These are phyloP conservation scores for Mactromeris polynyma DNA, from an alignment of 2,888 invertebrate species.

Conservation along the genomic window DNA sequence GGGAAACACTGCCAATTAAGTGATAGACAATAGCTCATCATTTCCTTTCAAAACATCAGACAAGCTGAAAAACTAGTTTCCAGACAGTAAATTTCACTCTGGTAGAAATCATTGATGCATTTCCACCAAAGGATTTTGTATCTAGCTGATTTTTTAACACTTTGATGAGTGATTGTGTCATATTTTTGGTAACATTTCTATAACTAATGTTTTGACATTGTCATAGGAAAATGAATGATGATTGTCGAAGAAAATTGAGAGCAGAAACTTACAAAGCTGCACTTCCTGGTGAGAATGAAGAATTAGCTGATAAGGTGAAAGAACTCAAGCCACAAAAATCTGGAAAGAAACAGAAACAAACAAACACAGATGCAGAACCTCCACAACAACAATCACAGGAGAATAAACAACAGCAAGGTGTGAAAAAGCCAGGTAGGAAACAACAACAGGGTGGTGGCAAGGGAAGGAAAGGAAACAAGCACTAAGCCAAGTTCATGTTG, in stretches of 20 bases:
- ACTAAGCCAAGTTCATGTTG: not conserved
- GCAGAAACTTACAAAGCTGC: slow-evolving; percentile 46
- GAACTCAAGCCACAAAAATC: slow-evolving; percentile 29
- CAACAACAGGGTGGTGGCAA: not conserved
- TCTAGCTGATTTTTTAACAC: too few species aligned
- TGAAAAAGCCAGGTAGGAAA: too few species aligned
- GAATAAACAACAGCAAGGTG: slow-evolving; percentile 6
- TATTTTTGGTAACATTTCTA: too few species aligned
- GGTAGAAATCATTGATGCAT: too few species aligned
- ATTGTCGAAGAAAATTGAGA: slow-evolving; percentile 31
- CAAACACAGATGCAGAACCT: slow-evolving; percentile 7
- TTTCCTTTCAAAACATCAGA: too few species aligned
- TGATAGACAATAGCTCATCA: too few species aligned
- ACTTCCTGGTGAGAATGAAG: slow-evolving; percentile 10
- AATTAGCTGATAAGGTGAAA: slow-evolving; percentile 46
- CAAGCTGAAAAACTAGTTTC: too few species aligned
- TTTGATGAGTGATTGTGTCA: too few species aligned
- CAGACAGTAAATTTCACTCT: too few species aligned
- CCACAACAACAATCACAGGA: not conserved
- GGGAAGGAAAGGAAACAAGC: slow-evolving; percentile 12
- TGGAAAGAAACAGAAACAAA: slow-evolving; percentile 22
- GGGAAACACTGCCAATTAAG: too few species aligned
- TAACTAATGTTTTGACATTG: not conserved
- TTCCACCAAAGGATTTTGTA: too few species aligned
- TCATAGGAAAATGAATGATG: not conserved